Percentiles rank a stretch among this genome's conserved stretches.
These are phyloP conservation scores for Tinea semifulvella DNA, from an alignment of 2,888 invertebrate species.

Conservation along the genomic window DNA sequence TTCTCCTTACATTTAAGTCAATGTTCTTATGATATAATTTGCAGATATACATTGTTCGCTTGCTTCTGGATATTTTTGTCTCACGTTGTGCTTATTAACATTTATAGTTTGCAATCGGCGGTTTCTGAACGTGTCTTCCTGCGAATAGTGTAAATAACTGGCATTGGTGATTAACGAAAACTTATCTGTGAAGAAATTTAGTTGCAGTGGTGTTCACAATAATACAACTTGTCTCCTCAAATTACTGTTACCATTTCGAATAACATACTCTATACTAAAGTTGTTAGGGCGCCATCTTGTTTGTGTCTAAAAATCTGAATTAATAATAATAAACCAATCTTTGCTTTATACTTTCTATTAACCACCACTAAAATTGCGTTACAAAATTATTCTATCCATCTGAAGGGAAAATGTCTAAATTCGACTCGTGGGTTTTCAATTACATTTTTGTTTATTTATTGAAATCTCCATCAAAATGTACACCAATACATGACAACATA, in stretches of 20 bases:
- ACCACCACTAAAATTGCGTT: no score
- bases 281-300: no score
- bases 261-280: not conserved
- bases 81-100: slow-evolving; percentile 13
- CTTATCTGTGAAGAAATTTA: not conserved
- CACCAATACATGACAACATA: no score
- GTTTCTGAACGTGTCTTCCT: slow-evolving; percentile 9
- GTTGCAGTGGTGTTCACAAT: not conserved
- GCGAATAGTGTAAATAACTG: slow-evolving; percentile 11
- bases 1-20: no score
- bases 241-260: not conserved
- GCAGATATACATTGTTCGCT: slow-evolving; percentile 5
- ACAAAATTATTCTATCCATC: no score
- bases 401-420: no score
- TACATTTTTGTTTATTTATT: no score
- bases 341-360: no score
- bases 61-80: slow-evolving; percentile 13
- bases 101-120: slow-evolving; percentile 2
- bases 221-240: slow-evolving; percentile 7
- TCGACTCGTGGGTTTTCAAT: no score
- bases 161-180: slow-evolving; percentile 3
- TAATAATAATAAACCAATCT: no score
- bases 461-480: no score
- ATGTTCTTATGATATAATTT: slow-evolving; percentile 8
- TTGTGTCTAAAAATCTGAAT: no score